Conservation (phyloP, 2,113 vertebrate species). For the Monarcha castaneiventris region DNA sequence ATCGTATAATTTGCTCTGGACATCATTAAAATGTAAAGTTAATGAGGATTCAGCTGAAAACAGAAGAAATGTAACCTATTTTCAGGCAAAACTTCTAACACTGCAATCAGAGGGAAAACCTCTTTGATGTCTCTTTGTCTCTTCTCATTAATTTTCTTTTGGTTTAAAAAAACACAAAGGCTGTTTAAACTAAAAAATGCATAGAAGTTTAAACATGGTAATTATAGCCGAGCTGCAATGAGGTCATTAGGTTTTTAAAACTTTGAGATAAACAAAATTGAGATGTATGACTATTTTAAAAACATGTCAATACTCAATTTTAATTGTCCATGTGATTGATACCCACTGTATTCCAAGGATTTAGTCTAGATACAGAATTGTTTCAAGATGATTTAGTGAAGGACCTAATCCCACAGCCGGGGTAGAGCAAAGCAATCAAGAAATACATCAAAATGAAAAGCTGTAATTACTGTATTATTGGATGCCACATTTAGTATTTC, state of each 20-base stretch:
- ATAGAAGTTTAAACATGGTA: slow-evolving; percentile 79
- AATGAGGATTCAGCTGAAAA: slow-evolving; percentile 91
- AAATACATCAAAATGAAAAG: neutral
- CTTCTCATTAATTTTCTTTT: slow-evolving; percentile 92
- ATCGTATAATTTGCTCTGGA: slow-evolving; percentile 78
- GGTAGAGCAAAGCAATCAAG: neutral
- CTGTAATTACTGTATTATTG: neutral
- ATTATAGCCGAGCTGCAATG: slow-evolving; percentile 76
- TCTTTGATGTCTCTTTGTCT: slow-evolving; percentile 93
- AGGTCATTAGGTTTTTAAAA: slow-evolving; percentile 74
- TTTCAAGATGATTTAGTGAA: slow-evolving; percentile 4
- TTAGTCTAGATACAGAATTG: neutral
- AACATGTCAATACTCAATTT: slow-evolving; percentile 42
- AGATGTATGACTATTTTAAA: slow-evolving; percentile 53
- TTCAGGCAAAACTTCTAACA: slow-evolving; percentile 91
- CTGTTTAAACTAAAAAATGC: slow-evolving; percentile 76
- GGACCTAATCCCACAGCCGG: neutral
- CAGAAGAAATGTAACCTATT: slow-evolving; percentile 89
- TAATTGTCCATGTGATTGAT: slow-evolving; percentile 43
- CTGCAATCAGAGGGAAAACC: slow-evolving; percentile 85
- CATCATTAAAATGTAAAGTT: slow-evolving; percentile 95
- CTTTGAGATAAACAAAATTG: slow-evolving; percentile 73
- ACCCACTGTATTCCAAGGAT: neutral
- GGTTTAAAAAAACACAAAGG: slow-evolving; percentile 77
- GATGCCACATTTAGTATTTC: neutral